Conservation (phyloP, 2,888 invertebrate species). For the Octodonta nipae region DNA sequence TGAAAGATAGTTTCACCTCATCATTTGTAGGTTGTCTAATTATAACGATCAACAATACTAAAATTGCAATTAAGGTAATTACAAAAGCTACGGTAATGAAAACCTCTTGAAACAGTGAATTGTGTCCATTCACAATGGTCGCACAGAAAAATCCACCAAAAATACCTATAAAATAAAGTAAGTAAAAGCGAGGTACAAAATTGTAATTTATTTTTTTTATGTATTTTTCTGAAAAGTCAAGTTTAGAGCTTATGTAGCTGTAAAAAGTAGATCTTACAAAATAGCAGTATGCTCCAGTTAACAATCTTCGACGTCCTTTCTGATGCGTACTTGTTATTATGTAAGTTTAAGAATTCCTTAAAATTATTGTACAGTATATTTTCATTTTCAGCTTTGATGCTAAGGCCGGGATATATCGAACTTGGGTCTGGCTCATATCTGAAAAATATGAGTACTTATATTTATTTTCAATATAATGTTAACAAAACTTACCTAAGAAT, state of each 20-base stretch:
- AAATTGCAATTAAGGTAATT: slow-evolving; percentile 35
- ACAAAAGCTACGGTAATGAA: slow-evolving; percentile 30
- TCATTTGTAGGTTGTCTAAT: slow-evolving; percentile 54
- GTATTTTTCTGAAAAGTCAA: slow-evolving; percentile 3
- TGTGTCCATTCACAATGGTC: slow-evolving; percentile 32
- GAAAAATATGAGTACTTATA: slow-evolving; percentile 7
- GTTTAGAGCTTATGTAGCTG: neutral
- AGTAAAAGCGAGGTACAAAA: no score
- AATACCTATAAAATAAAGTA: slow-evolving; percentile 43
- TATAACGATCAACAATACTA: slow-evolving; percentile 46
- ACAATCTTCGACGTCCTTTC: slow-evolving; percentile 50
- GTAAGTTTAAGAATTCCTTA: slow-evolving; percentile 55
- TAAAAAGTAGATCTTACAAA: slow-evolving; percentile 37
- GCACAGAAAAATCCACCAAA: slow-evolving; percentile 42
- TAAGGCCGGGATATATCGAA: slow-evolving; percentile 12
- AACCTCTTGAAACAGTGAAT: slow-evolving; percentile 30
- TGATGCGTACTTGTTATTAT: slow-evolving; percentile 54
- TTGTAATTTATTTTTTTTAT: no score
- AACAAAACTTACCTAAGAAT: slow-evolving; percentile 54
- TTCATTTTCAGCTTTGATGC: no score
- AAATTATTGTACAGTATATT: slow-evolving; percentile 16
- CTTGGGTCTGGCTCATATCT: slow-evolving; percentile 22
- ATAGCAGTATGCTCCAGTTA: slow-evolving; percentile 45
- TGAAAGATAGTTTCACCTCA: slow-evolving; percentile 52
- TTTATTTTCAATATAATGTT: neutral